Evolutionary conservation across 2,888 invertebrate genomes (phyloP).

Genomic region (Cryptosula pallasiana): DNA sequence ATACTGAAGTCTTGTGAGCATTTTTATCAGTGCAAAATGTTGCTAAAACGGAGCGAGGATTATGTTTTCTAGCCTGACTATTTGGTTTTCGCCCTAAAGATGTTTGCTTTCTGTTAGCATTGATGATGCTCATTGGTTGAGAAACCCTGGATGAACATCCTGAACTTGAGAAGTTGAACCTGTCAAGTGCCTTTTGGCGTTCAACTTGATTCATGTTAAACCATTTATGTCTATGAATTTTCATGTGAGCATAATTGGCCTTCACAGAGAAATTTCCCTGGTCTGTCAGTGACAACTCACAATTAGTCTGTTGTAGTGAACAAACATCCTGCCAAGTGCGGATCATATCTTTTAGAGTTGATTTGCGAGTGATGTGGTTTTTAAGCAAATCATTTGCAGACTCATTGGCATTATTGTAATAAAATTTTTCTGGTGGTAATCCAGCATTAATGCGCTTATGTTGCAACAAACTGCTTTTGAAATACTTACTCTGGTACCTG

Average conservation of each 20-base stretch:
- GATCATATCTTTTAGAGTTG: neutral
- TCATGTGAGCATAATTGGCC: neutral
- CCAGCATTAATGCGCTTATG: too few species aligned
- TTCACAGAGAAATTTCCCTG: neutral
- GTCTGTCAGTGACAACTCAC: neutral
- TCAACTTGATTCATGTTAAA: neutral
- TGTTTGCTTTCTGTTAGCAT: neutral
- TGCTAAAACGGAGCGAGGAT: neutral
- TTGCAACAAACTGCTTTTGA: neutral
- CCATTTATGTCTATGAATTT: neutral
- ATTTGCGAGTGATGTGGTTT: too few species aligned
- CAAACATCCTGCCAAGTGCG: neutral
- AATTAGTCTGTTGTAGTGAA: neutral
- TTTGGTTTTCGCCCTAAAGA: neutral
- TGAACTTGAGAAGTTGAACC: too few species aligned
- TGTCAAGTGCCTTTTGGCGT: too few species aligned
- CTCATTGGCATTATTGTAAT: neutral
- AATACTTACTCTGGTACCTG: neutral
- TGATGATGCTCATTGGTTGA: neutral
- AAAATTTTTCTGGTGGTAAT: neutral
- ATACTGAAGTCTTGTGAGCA: neutral
- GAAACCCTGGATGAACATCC: neutral
- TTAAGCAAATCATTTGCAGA: neutral
- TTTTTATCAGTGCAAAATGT: neutral
- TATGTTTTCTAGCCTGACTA: neutral